Percentiles rank a stretch among this genome's conserved stretches.
Conservation (phyloP, 2,797 vertebrate genomes). For the Sebastes matsubarae region DNA sequence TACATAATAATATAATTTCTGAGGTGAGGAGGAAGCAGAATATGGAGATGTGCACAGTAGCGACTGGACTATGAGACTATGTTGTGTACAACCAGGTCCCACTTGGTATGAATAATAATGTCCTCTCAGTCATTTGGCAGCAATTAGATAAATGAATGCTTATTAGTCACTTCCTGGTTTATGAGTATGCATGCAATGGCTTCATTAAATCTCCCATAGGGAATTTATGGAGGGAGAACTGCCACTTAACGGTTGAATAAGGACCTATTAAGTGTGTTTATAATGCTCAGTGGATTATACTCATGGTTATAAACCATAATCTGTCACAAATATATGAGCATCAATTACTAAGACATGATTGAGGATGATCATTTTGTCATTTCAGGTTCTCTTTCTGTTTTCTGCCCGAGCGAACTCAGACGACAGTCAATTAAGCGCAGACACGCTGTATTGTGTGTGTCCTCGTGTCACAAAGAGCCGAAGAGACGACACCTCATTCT, state of each 20-base stretch:
- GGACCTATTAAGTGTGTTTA: constrained; percentile 61
- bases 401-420: constrained; percentile 34
- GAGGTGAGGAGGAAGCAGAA: not conserved
- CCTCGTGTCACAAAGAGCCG: constrained; percentile 22
- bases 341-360: constrained; percentile 55
- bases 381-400: not conserved
- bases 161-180: constrained; percentile 65
- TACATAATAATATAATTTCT: not conserved
- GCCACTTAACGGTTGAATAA: constrained; percentile 53
- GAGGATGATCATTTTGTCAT: constrained; percentile 36
- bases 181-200: constrained; percentile 45
- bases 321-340: constrained; percentile 42
- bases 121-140: constrained; percentile 40
- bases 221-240: constrained; percentile 43
- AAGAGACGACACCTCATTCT: constrained; percentile 19
- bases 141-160: constrained; percentile 64
- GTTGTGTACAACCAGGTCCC: constrained; percentile 5
- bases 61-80: not conserved
- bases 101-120: constrained; percentile 44
- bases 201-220: constrained; percentile 60
- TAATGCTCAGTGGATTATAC: constrained; percentile 49
- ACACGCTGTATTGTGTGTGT: constrained; percentile 5
- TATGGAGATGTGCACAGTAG: not conserved
- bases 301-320: constrained; percentile 53
- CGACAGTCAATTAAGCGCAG: constrained; percentile 40